These are phyloP conservation scores for Orcinus orca DNA, from an alignment of 2,113 vertebrate species.

Conservation along the genomic window DNA sequence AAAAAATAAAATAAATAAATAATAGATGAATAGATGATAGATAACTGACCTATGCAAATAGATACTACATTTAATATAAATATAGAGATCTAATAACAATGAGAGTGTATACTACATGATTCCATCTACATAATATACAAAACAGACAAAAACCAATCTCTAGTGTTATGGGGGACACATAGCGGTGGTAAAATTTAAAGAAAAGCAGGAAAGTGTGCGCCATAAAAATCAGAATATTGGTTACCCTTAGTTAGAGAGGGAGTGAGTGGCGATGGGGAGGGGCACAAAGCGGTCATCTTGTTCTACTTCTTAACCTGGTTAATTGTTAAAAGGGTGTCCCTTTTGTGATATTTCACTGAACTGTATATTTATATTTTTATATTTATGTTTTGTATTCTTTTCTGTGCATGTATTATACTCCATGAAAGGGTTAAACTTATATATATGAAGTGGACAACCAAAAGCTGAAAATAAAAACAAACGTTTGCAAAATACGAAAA, in stretches of 20 bases:
- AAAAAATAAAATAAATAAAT: neutral
- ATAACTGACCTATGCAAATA: neutral
- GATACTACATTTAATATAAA: neutral
- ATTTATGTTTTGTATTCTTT: neutral
- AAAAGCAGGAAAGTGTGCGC: neutral
- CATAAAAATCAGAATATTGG: neutral
- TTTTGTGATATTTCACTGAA: neutral
- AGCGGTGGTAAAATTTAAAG: neutral
- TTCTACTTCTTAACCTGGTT: neutral
- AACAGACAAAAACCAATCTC: neutral
- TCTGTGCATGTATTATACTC: neutral
- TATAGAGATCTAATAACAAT: neutral
- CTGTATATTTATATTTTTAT: neutral
- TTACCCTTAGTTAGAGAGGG: neutral
- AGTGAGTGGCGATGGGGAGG: neutral
- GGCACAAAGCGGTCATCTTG: neutral
- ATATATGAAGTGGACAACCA: neutral
- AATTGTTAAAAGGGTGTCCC: neutral
- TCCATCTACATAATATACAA: neutral
- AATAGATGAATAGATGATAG: neutral
- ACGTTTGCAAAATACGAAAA: neutral
- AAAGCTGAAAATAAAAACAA: constrained; percentile 7
- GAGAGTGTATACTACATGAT: neutral
- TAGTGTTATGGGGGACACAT: neutral
- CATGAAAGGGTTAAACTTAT: neutral